Base-by-base conservation (phyloP, 2,888 invertebrate genomes). In the Gymnocheta viridis region DNA sequence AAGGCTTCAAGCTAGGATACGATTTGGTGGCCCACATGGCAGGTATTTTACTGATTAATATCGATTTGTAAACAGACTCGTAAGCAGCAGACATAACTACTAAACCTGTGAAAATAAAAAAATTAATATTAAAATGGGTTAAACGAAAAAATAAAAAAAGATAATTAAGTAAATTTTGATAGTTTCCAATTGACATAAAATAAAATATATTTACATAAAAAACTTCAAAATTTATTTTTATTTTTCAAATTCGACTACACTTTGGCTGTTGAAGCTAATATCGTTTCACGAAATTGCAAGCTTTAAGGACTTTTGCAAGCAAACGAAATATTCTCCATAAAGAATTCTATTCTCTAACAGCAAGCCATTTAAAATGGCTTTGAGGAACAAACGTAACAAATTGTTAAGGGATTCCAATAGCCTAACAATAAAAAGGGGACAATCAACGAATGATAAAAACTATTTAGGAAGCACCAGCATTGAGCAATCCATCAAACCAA, bases 1-100 rank as follows among this genome's bases (percentile, higher is more conserved):
- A 93, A 0, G 98, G 97, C 91, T 98, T 98, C 32, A 98, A 93
- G 4, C 98, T 98, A 0, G 98, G 98, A 91, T 98, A 98, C 9
- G 98, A 98, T 89, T 95, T 94, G 87, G 94, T 94, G 82, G 95
- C 95, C 98, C 98, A 98, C 91, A 96, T 93, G 38, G 93, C 93
- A 0, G 98, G 98, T 87, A 98, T 96, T 91, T 94, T 95, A 4
- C 96, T 96, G 83, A 95, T 95, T 84, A 97, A 93, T 88, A 98
- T 96, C 86, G 97, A 96, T 66, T 95, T 94, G 81, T 96, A 94
- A 19, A 98, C 96, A 89, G 96, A 96, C 89, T 98, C 98, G 66
- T 98, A 94, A 86, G 96, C 95, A 62, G 95, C 93, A 3, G 96
- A 97, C 94, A 98, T 95, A 0, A 97, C 96, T 86, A 98, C 96